Conservation (phyloP, 2,113 vertebrate species). For the Vulpes lagopus region DNA sequence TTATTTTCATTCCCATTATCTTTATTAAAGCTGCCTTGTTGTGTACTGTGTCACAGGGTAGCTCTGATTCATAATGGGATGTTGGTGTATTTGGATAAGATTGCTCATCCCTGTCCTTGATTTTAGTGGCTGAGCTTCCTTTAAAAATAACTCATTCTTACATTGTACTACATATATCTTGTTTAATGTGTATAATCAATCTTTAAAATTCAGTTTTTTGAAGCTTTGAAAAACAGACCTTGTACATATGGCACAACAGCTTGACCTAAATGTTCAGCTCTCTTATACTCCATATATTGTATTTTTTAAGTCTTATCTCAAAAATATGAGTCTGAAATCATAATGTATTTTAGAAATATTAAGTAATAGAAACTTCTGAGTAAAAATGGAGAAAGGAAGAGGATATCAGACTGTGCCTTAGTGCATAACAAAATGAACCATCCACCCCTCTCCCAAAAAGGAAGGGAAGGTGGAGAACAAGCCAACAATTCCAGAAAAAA, state of each 20-base stretch:
- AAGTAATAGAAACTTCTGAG: neutral
- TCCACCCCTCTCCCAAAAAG: neutral
- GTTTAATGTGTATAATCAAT: conserved; percentile 19
- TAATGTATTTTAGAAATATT: neutral
- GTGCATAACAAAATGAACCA: neutral
- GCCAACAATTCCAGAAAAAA: neutral
- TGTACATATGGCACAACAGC: neutral
- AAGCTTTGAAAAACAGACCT: conserved; percentile 30
- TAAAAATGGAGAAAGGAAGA: neutral
- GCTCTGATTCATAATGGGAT: neutral
- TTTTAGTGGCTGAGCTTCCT: neutral
- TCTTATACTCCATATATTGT: neutral
- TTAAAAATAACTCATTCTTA: conserved; percentile 21
- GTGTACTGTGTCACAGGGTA: neutral
- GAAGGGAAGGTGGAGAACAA: neutral
- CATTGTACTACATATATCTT: neutral
- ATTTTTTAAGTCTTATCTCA: neutral
- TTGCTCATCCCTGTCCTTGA: neutral
- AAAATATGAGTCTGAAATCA: neutral
- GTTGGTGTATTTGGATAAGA: neutral
- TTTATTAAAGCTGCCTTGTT: conserved; percentile 17
- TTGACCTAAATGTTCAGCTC: conserved; percentile 33
- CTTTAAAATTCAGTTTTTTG: conserved; percentile 35
- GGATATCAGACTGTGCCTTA: neutral
- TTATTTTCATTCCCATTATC: neutral